These are phyloP conservation scores for Lasioglossum baleicum DNA, from an alignment of 1,140 invertebrate genomes.

Conservation along the genomic window DNA sequence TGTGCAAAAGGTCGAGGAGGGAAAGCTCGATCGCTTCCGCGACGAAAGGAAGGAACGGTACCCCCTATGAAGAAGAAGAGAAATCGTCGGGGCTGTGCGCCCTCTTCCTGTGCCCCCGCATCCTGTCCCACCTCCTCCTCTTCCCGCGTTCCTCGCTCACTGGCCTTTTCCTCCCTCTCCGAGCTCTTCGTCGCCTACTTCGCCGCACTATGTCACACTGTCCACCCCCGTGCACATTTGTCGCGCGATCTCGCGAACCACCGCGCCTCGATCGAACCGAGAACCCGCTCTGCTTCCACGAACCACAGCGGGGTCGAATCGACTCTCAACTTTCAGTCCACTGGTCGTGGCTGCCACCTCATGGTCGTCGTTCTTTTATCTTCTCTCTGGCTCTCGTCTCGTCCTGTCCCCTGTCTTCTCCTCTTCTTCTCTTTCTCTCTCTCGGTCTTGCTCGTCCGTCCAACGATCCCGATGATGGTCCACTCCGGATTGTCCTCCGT, in stretches of 20 bases:
- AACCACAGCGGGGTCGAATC: not conserved
- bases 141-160: conserved; percentile 49
- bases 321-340: conserved; percentile 6
- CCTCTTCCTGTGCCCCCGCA: conserved; percentile 76
- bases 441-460: too few species aligned
- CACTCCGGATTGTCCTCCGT: too few species aligned
- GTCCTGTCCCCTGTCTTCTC: too few species aligned
- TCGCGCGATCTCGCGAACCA: conserved; percentile 35
- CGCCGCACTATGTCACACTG: conserved; percentile 67
- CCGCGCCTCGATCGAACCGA: conserved; percentile 37
- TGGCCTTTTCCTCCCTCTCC: conserved; percentile 41
- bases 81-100: conserved; percentile 71
- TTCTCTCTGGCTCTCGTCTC: too few species aligned
- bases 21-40: conserved; percentile 45
- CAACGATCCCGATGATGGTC: too few species aligned
- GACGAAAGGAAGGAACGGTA: conserved; percentile 57
- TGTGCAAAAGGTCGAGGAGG: too few species aligned
- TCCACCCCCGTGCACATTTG: conserved; percentile 68
- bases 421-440: too few species aligned
- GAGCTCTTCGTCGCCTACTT: conserved; percentile 51
- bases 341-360: not conserved
- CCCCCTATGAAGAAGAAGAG: conserved; percentile 74
- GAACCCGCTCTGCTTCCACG: too few species aligned
- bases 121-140: conserved; percentile 46
- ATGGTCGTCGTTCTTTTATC: too few species aligned